Evolutionary conservation across 2,113 vertebrate genomes (phyloP), one percentile per base, ranked within the genome.

Genomic region (Periophthalmus modestus): DNA sequence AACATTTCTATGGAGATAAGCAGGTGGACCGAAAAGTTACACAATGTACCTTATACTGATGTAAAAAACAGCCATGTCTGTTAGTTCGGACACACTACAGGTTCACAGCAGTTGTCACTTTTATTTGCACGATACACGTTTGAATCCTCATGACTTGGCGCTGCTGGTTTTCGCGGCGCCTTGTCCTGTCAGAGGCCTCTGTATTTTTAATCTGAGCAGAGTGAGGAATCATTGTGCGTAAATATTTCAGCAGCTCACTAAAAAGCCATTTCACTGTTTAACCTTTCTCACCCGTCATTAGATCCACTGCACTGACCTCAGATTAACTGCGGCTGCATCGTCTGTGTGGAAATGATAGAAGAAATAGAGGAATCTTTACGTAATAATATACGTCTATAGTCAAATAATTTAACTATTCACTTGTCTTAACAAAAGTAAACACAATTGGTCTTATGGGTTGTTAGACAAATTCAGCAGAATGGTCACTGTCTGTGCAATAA

Each of bases 141-240:
- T 59, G 21, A 23, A 59, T 59, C 57, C 57, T 59, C 57, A 58
- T 58, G 55, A 58, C 57, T 59, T 11, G 54, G 54, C 11, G 7
- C 4, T 3, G 24, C 15, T 19, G 2, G 15, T 5, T 62, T 62
- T 18, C 9, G 18, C 59, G 10, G 24, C 24, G 28, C 23, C 58
- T 16, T 34, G 24, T 33, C 58, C 58, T 34, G 59, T 62, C 58
- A 61, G 23, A 33, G 58, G 19, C 15, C 59, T 34, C 59, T 62
- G 59, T 62, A 62, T 62, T 62, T 62, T 62, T 62, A 62, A 62
- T 62, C 11, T 19, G 24, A 62, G 59, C 28, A 62, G 59, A 34
- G 28, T 34, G 59, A 34, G 59, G 28, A 34, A 34, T 28, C 59
- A 18, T 16, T 9, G 59, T 34, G 24, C 33, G 24, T 62, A 62